These are phyloP conservation scores for Cisticola juncidis DNA, from an alignment of 2,113 vertebrate genomes.

Conservation along the genomic window DNA sequence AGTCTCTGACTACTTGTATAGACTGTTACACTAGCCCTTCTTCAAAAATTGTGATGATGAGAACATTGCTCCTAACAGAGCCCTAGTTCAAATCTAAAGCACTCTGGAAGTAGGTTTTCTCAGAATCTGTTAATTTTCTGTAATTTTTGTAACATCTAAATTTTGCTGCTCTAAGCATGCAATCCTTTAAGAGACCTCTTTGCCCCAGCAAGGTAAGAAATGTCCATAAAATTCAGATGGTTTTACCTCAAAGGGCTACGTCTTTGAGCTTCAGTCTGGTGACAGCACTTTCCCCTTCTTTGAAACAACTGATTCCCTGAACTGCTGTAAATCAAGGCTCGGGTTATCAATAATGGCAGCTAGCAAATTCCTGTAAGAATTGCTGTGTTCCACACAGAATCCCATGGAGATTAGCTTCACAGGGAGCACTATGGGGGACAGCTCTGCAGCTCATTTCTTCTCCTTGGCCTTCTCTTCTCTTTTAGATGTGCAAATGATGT, in stretches of 20 bases:
- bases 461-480: background rate
- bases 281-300: background rate
- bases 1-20: background rate
- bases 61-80: background rate
- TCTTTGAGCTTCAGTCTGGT: background rate
- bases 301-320: background rate
- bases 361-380: background rate
- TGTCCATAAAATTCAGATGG: background rate
- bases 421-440: accelerated
- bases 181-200: background rate
- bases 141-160: background rate
- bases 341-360: background rate
- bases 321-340: background rate
- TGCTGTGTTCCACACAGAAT: background rate
- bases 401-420: background rate
- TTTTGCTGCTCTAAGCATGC: background rate
- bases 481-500: background rate
- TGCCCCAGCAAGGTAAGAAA: background rate
- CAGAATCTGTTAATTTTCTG: background rate
- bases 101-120: background rate
- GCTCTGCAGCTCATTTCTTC: background rate
- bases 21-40: background rate
- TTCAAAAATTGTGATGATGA: background rate
- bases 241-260: background rate
- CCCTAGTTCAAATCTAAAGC: background rate